phyloP scores from a whole-genome alignment of 2,113 vertebrate species.

The Scomber scombrus region DNA sequence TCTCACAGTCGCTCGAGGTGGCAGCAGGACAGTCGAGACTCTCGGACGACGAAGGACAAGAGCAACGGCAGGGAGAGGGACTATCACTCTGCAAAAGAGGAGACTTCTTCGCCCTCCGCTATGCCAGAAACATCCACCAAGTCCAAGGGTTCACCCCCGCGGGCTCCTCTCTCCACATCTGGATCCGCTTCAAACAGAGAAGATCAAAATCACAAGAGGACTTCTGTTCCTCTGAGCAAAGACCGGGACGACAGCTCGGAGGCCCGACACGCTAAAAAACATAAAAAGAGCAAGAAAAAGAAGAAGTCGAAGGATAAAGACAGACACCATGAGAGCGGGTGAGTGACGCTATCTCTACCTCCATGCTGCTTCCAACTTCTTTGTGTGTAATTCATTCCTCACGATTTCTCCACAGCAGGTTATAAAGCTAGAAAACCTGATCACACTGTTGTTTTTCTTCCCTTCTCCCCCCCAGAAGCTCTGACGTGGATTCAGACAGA shows the following conservation, averaged over 20 bases:
- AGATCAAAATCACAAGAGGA: constrained; percentile 69
- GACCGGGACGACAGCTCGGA: constrained; percentile 64
- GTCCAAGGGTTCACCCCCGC: constrained; percentile 57
- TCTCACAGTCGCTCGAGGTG: constrained; percentile 64
- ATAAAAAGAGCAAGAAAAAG: constrained; percentile 95
- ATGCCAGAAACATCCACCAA: constrained; percentile 65
- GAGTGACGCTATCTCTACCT: constrained; percentile 44
- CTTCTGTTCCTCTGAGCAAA: constrained; percentile 28
- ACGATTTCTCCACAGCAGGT: background rate
- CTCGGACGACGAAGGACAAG: constrained; percentile 48
- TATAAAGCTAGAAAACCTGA: background rate
- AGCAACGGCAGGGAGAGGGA: constrained; percentile 51
- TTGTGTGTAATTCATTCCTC: background rate
- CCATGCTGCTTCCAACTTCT: background rate
- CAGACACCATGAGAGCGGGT: constrained; percentile 87
- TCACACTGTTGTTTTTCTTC: background rate
- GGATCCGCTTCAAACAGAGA: constrained; percentile 28
- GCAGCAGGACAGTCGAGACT: constrained; percentile 66
- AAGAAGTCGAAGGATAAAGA: constrained; percentile 94
- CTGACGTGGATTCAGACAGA: constrained; percentile 82
- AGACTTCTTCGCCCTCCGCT: constrained; percentile 30
- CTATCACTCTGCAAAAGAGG: constrained; percentile 39
- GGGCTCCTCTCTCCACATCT: constrained; percentile 17
- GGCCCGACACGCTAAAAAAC: constrained; percentile 84
- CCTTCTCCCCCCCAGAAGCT: constrained; percentile 72